Conservation (phyloP, 2,797 vertebrate species). For the Staurois parvus region DNA sequence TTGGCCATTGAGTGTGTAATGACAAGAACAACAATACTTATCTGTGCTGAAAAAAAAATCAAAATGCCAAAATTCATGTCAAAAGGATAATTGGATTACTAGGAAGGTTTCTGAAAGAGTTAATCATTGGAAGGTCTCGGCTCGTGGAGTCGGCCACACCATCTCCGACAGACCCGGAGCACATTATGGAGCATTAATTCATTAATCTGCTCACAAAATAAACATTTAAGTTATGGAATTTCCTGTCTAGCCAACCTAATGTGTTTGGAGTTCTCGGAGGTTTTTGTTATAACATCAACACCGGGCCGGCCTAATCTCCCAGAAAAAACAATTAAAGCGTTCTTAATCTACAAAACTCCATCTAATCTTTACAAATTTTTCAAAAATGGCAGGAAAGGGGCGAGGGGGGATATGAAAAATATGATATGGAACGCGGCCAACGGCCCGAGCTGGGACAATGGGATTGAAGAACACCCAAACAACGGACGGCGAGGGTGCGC, state of each 20-base stretch:
- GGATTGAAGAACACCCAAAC: background rate
- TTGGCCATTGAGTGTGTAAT: too few relatives aligned
- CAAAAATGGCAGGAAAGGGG: slow-evolving; percentile 42
- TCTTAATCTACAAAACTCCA: background rate
- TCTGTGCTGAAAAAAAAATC: background rate
- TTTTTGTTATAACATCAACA: slow-evolving; percentile 68
- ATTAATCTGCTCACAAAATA: slow-evolving; percentile 68
- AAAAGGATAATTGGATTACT: background rate
- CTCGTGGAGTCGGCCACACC: background rate
- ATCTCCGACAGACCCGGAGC: background rate
- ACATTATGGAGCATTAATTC: slow-evolving; percentile 56
- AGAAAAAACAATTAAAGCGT: slow-evolving; percentile 55
- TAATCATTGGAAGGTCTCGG: background rate
- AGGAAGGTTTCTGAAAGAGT: background rate
- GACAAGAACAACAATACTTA: background rate
- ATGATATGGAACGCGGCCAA: slow-evolving; percentile 21
- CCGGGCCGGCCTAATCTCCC: slow-evolving; percentile 62
- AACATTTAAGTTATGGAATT: slow-evolving; percentile 71
- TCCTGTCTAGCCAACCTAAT: slow-evolving; percentile 70
- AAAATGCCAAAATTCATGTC: too few relatives aligned
- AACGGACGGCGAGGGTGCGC: background rate
- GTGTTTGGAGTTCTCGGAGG: slow-evolving; percentile 71
- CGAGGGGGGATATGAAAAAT: slow-evolving; percentile 23
- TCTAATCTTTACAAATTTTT: slow-evolving; percentile 20
- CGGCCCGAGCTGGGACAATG: background rate